Evolutionary conservation across 2,113 vertebrate genomes (phyloP).

Genomic region (Spizaetus ornatus): DNA sequence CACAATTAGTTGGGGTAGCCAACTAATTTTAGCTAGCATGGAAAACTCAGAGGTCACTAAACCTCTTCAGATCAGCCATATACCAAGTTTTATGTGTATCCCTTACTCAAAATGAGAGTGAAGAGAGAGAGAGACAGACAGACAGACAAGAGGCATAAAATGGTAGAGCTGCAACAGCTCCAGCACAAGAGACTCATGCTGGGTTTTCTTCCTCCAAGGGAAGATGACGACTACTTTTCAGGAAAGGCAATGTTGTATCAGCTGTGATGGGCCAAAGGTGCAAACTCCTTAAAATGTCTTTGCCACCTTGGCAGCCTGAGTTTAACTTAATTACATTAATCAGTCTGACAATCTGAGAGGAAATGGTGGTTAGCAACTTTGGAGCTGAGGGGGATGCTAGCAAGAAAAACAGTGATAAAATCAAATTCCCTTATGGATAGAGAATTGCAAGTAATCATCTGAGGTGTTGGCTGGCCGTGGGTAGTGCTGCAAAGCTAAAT

Average conservation of each 20-base stretch:
- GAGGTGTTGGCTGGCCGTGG: background rate
- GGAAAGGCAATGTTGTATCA: background rate
- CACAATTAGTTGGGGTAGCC: background rate
- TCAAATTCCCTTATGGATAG: background rate
- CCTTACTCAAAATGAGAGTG: background rate
- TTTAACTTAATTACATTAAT: slow-evolving; percentile 12
- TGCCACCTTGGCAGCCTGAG: background rate
- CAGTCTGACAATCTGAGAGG: background rate
- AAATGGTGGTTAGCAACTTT: background rate
- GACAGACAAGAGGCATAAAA: background rate
- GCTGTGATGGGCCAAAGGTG: background rate
- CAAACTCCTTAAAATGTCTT: background rate
- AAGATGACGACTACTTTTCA: background rate
- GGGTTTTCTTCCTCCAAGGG: background rate
- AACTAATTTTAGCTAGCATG: background rate
- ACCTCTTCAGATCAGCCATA: background rate
- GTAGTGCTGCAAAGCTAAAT: background rate
- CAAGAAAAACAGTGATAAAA: background rate
- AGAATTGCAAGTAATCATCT: background rate
- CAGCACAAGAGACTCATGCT: background rate
- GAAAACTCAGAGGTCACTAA: background rate
- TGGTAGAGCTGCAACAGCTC: background rate
- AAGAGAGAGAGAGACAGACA: background rate
- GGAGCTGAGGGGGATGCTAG: background rate
- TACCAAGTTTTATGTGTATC: background rate